Conservation (phyloP, 2,113 vertebrate genomes). For the Caretta caretta region DNA sequence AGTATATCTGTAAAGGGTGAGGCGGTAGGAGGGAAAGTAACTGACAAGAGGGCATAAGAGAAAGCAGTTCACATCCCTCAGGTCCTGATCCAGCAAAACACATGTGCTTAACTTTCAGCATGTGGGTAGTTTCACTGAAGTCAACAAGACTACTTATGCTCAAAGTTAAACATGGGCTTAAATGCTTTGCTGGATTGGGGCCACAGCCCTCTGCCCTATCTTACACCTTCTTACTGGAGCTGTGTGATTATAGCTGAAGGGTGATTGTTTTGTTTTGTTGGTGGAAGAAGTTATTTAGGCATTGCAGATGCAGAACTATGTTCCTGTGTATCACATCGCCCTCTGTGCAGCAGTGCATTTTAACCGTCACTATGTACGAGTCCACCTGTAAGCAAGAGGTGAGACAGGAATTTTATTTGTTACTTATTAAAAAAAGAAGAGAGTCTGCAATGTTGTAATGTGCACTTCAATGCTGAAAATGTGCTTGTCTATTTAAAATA, state of each 20-base stretch:
- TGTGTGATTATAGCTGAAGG: neutral
- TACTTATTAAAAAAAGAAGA: slow-evolving; percentile 10
- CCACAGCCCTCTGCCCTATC: neutral
- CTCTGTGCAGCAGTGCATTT: neutral
- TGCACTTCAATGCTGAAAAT: neutral
- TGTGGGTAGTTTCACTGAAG: neutral
- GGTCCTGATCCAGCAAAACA: neutral
- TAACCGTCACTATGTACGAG: neutral
- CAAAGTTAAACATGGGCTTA: neutral
- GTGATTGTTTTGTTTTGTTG: neutral
- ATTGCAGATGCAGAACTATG: neutral
- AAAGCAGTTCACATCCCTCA: neutral
- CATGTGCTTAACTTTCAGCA: neutral
- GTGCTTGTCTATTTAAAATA: neutral
- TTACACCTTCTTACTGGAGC: neutral
- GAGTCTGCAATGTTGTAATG: slow-evolving; percentile 1
- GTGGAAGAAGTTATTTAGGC: neutral
- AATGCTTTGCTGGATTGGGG: neutral
- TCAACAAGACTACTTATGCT: neutral
- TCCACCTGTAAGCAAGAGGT: neutral
- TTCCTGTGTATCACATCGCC: rapidly evolving
- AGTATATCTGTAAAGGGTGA: neutral
- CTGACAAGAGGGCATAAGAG: neutral
- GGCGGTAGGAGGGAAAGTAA: neutral
- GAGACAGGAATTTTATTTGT: neutral